phyloP scores from a whole-genome alignment of 2,797 vertebrate species.

The Acomys russatus region DNA sequence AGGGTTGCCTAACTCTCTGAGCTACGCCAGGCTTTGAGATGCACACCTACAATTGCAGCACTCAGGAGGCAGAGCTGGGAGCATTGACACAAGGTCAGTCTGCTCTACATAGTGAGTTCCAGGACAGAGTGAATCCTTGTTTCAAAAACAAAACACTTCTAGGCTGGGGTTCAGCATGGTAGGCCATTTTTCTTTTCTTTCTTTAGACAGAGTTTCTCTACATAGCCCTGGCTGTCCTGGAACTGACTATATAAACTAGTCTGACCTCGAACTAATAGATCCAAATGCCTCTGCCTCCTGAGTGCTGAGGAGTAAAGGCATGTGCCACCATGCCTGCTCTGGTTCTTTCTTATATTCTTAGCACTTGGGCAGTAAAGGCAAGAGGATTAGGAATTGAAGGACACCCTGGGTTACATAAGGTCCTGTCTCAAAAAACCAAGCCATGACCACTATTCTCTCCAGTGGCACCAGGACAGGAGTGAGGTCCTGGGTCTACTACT shows the following conservation, averaged over 20 bases:
- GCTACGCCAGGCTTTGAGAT: background rate
- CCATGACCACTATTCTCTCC: background rate
- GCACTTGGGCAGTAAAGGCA: background rate
- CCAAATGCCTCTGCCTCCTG: background rate
- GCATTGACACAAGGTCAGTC: background rate
- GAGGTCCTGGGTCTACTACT: conserved; percentile 70
- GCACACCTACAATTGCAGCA: background rate
- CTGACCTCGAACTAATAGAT: background rate
- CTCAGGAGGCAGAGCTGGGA: background rate
- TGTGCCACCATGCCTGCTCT: background rate
- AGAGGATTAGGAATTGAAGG: background rate
- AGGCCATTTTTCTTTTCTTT: background rate
- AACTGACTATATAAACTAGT: background rate
- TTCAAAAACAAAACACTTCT: background rate
- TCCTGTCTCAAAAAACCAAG: background rate
- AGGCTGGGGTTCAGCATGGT: background rate
- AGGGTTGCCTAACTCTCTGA: background rate
- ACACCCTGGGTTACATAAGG: background rate
- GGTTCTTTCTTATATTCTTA: background rate
- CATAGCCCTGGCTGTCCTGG: background rate
- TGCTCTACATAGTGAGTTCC: background rate
- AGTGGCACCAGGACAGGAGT: background rate
- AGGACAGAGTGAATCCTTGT: background rate
- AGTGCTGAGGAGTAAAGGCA: background rate
- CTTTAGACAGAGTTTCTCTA: background rate